Evolutionary conservation across 2,113 vertebrate species (phyloP).

Genomic region (Onychostoma macrolepis): DNA sequence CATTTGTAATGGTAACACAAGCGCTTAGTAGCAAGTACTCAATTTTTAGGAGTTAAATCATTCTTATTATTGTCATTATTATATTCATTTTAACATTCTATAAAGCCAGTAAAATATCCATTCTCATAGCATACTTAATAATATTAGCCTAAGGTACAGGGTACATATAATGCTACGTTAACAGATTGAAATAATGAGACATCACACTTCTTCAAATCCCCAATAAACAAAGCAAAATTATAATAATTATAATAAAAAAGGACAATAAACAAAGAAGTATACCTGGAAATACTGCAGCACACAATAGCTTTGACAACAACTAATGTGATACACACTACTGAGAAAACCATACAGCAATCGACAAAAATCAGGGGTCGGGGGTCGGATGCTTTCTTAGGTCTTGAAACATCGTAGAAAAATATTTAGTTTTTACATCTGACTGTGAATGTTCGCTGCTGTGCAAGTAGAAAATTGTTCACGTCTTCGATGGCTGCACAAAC

Average conservation of each 20-base stretch:
- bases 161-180: slow-evolving; percentile 91
- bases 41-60: slow-evolving; percentile 89
- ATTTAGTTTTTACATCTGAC: slow-evolving; percentile 56
- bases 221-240: slow-evolving; percentile 80
- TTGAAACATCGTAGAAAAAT: slow-evolving; percentile 72
- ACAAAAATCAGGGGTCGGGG: slow-evolving; percentile 76
- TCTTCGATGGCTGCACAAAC: slow-evolving; percentile 46
- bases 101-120: slow-evolving; percentile 99
- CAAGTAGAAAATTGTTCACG: slow-evolving; percentile 54
- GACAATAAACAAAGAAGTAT: slow-evolving; percentile 82
- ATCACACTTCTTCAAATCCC: slow-evolving; percentile 72
- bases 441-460: slow-evolving; percentile 54
- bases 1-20: slow-evolving; percentile 97
- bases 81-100: slow-evolving; percentile 96
- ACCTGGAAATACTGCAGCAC: slow-evolving; percentile 93
- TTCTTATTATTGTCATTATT: slow-evolving; percentile 76
- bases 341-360: slow-evolving; percentile 86
- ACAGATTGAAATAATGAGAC: slow-evolving; percentile 83
- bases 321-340: slow-evolving; percentile 87
- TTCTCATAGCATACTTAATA: slow-evolving; percentile 97
- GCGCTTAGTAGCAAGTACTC: slow-evolving; percentile 95
- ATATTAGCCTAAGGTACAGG: slow-evolving; percentile 93
- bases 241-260: slow-evolving; percentile 78
- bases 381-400: slow-evolving; percentile 80
- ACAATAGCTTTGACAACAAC: slow-evolving; percentile 88